Evolutionary conservation across 2,888 invertebrate genomes (phyloP).

Genomic region (Perdita meconis): DNA sequence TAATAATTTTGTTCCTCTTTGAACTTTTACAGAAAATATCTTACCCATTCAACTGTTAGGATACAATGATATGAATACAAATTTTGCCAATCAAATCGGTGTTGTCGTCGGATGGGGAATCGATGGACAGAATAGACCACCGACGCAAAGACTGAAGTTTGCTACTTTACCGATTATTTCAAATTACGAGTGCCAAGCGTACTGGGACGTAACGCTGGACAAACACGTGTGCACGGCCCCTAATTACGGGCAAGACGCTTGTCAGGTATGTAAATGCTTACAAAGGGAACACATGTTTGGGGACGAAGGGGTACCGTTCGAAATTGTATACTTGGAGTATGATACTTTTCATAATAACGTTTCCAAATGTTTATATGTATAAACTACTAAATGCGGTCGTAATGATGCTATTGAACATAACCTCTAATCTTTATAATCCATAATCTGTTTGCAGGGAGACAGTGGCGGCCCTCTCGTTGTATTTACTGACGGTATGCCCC

Average conservation of each 20-base stretch:
- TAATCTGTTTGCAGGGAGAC: constrained; percentile 63
- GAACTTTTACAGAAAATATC: constrained; percentile 57
- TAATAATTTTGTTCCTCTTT: neutral
- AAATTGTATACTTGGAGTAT: neutral
- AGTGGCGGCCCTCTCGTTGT: constrained; percentile 73
- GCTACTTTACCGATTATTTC: constrained; percentile 60
- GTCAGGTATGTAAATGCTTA: constrained; percentile 65
- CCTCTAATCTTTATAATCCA: neutral
- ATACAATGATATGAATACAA: neutral
- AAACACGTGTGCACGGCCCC: constrained; percentile 67
- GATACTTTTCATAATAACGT: no score
- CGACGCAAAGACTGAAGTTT: constrained; percentile 59
- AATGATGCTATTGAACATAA: neutral
- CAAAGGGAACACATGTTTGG: neutral
- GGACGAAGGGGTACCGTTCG: neutral
- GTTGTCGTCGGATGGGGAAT: constrained; percentile 70
- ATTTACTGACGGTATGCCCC: constrained; percentile 4
- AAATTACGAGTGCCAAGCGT: constrained; percentile 45
- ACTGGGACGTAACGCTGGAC: constrained; percentile 52
- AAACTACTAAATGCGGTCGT: neutral
- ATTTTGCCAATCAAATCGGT: constrained; percentile 22
- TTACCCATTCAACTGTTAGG: constrained; percentile 62
- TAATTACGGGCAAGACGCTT: constrained; percentile 58
- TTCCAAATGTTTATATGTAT: no score
- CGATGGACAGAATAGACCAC: constrained; percentile 4